Conservation (phyloP, 2,113 vertebrate genomes). For the Dipodomys merriami region DNA sequence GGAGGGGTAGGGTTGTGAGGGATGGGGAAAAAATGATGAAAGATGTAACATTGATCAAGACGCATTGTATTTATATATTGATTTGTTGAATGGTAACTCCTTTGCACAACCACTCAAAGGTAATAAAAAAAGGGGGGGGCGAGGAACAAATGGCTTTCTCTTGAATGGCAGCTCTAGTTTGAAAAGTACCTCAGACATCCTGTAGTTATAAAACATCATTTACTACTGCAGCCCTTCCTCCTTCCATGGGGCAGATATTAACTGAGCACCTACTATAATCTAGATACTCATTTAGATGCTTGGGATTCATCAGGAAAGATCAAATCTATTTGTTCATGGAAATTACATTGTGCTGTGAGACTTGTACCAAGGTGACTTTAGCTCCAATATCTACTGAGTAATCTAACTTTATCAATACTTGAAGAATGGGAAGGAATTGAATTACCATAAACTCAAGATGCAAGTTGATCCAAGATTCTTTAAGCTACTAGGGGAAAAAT, state of each 20-base stretch:
- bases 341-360: not conserved
- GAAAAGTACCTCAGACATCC: not conserved
- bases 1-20: not conserved
- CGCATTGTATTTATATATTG: no score
- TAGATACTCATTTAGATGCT: not conserved
- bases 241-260: not conserved
- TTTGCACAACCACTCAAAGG: no score
- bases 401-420: constrained; percentile 6
- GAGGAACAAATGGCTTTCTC: not conserved
- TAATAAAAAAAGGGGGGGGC: not conserved
- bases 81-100: no score
- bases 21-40: not conserved
- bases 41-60: not conserved
- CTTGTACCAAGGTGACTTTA: not conserved
- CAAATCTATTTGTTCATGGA: not conserved
- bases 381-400: not conserved
- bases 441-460: constrained; percentile 7
- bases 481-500: not conserved
- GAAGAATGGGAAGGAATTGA: not conserved
- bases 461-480: not conserved
- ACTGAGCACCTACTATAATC: not conserved
- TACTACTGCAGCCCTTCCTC: not conserved
- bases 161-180: not conserved
- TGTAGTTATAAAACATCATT: not conserved
- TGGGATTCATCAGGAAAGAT: not conserved